A percentile compares a stretch with the other conserved stretches of the same genome.
Conservation (phyloP, 2,797 vertebrate genomes). For the Calcarius lapponicus region DNA sequence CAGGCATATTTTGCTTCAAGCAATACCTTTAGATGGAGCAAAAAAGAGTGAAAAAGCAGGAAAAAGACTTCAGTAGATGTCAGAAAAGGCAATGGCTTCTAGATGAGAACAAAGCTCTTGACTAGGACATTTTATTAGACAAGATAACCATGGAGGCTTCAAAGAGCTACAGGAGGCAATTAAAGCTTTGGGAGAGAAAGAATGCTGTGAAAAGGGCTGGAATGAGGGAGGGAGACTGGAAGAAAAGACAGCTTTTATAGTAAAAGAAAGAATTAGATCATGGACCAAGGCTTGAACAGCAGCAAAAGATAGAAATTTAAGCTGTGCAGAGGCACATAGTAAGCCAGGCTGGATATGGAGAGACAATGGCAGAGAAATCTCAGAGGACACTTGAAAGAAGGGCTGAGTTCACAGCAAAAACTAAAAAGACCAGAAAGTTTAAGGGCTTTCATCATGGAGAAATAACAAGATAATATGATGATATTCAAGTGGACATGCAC, state of each 20-base stretch:
- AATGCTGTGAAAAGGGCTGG: not conserved
- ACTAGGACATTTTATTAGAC: not conserved
- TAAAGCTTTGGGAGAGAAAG: not conserved
- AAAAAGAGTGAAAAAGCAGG: not conserved
- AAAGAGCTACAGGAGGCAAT: not conserved
- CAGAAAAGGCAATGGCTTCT: not conserved
- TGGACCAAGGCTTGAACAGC: not conserved
- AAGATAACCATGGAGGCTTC: not conserved
- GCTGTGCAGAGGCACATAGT: not conserved
- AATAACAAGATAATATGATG: not conserved
- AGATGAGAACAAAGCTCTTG: not conserved
- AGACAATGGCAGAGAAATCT: not conserved
- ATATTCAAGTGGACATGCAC: not conserved
- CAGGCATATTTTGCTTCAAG: not conserved
- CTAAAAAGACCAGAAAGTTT: not conserved
- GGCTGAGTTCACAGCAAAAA: not conserved
- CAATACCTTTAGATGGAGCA: not conserved
- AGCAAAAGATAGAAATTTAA: not conserved
- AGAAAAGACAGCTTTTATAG: not conserved
- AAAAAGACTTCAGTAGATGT: not conserved
- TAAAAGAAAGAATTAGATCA: not conserved
- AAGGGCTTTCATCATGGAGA: not conserved
- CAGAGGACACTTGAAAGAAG: not conserved
- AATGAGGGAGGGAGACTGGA: not conserved
- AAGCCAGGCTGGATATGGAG: not conserved